Base-by-base conservation (phyloP, 2,797 vertebrate species). In the Cetoscarus ocellatus region DNA sequence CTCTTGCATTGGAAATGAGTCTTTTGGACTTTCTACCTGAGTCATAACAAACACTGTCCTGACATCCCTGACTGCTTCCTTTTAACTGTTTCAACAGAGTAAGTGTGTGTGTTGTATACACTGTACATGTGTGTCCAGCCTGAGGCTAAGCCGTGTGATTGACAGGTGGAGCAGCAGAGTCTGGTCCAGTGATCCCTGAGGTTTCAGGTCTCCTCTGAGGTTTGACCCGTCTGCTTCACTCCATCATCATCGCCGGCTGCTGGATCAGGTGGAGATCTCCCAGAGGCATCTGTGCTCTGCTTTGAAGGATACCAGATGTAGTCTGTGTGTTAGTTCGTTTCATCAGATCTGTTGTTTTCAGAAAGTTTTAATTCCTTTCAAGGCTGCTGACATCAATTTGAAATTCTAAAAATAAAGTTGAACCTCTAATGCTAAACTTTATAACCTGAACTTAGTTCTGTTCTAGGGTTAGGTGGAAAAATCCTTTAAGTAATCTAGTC, bases 211-310 rank as follows among this genome's bases (percentile, higher is more conserved):
- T 73, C 69, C 51, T 14, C 51, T 52, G 79, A 60, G 73, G 68
- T 69, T 48, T 67, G 72, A 87, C 79, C 70, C 9, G 13, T 53
- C 61, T 61, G 77, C 67, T 73, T 73, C 61, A 67, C 62, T 47
- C 70, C 67, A 64, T 83, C 77, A 63, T 61, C 69, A 10, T 71
- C 59, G 10, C 8, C 34, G 27, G 45, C 38, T 18, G 18, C 8
- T 10, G 18, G 11, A 51, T 48, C 61, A 69, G 39, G 45, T 49
- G 62, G 6, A 11, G 10, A 36, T 60, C 34, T 74, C 59, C 71
- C 56, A 54, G n/a, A 70, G 50, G 61, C 38, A 8, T 55, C 34
- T 48, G 56, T 45, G 9, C n/a, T 49, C 52, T 17, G 15, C 18
- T 58, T 49, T 35, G 36, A 43, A 68, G 39, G 19, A 55, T 3